Evolutionary conservation across 2,113 vertebrate genomes (phyloP).

Genomic region (Arizona elegans): DNA sequence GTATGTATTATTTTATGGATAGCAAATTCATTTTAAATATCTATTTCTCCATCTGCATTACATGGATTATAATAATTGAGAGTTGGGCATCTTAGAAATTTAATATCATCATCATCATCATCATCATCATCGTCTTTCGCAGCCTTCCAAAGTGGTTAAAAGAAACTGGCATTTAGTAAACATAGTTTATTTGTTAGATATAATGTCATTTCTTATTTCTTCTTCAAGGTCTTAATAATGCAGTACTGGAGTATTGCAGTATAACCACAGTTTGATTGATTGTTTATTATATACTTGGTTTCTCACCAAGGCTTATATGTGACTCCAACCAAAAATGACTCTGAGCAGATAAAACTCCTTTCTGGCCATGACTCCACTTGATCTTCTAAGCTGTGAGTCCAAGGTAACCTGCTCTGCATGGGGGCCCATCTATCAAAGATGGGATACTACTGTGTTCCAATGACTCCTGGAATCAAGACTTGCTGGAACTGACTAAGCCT

Average conservation of each 20-base stretch:
- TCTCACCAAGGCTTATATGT: neutral
- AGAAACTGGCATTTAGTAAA: neutral
- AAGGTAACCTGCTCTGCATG: neutral
- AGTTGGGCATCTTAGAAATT: neutral
- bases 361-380: neutral
- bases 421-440: neutral
- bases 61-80: neutral
- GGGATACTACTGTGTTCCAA: neutral
- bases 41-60: neutral
- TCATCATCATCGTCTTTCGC: neutral
- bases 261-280: neutral
- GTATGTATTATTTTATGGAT: neutral
- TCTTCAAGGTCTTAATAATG: neutral
- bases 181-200: neutral
- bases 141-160: neutral
- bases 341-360: neutral
- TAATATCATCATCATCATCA: neutral
- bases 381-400: neutral
- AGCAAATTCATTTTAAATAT: neutral
- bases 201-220: neutral
- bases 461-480: neutral
- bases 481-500: neutral
- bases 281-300: neutral
- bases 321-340: neutral
- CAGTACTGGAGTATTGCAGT: neutral